Base-by-base conservation (phyloP, 1,140 invertebrate species). In the Leptinotarsa texana region DNA sequence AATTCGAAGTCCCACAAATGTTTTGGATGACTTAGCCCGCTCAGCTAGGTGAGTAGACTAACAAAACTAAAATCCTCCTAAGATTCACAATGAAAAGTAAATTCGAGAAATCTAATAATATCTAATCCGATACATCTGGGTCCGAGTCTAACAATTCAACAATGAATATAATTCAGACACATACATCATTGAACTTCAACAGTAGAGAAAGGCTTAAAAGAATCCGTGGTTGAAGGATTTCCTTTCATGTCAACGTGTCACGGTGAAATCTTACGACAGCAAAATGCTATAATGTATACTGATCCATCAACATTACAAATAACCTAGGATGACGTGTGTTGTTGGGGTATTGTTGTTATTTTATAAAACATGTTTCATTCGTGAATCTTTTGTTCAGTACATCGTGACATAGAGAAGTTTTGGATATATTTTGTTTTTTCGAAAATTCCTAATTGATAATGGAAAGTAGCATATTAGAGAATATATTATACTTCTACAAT, bases 201-300 rank as follows among this genome's bases (percentile, higher is more conserved):
- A 68, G 66, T 42, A 57, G n/a, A 57, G 51, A 68, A 68, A 33
- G 66, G 24, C 42, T 68, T 42, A 68, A 68, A 68, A 68, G 66
- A 68, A 42, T 65, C 24, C 63, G 63, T 65, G 24, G 63, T 27
- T 65, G 63, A 27, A 27, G 24, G 21, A 22, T 65, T 68, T 68
- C 66, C 66, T 68, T 70, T 18, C 48, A 51, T 70, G 69, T 49
- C 69, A 70, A 61, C n/a, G 69, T 70, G 51, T 70, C 69, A 70
- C 51, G 18, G 21, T 57, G 51, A 18, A 57, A 57, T 18, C 51
- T 57, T 18, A 57, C 15, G 51, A 57, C 51, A 57, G 15, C 51
- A 57, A 57, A 57, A 57, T 57, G 4, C 17, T 57, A 57, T 18
- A 57, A 57, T 57, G 51, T 57, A 57, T 4, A 57, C 27, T 42